Percentiles rank a stretch among this genome's conserved stretches.
Evolutionary conservation across 1,140 invertebrate species (phyloP).

Genomic region (Luehdorfia chinensis): DNA sequence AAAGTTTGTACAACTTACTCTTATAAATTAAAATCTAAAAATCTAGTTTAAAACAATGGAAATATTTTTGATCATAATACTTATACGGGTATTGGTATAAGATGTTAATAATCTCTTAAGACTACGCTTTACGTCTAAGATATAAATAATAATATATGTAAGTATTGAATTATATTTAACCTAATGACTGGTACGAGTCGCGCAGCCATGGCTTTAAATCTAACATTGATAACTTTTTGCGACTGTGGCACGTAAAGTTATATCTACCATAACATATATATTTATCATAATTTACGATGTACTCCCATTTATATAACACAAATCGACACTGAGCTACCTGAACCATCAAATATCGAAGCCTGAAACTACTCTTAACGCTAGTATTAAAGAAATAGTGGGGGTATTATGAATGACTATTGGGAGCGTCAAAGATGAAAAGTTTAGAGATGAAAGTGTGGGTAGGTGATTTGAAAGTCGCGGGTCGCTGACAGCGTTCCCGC

Average conservation of each 20-base stretch:
- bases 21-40: slow-evolving; percentile 53
- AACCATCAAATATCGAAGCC: slow-evolving; percentile 29
- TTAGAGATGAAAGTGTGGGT: slow-evolving; percentile 17
- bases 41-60: slow-evolving; percentile 70
- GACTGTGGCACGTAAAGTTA: slow-evolving; percentile 47
- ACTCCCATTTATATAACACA: slow-evolving; percentile 33
- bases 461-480: slow-evolving; percentile 20
- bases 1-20: slow-evolving; percentile 72
- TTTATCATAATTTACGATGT: slow-evolving; percentile 29
- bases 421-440: slow-evolving; percentile 8
- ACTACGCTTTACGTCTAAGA: slow-evolving; percentile 62
- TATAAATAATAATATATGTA: slow-evolving; percentile 47
- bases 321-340: slow-evolving; percentile 43
- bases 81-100: slow-evolving; percentile 71
- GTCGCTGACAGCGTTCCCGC: slow-evolving; percentile 20
- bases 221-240: slow-evolving; percentile 50
- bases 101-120: slow-evolving; percentile 69
- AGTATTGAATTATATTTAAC: slow-evolving; percentile 40
- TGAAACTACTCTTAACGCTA: slow-evolving; percentile 27
- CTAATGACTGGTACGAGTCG: slow-evolving; percentile 67
- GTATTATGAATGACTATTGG: slow-evolving; percentile 23
- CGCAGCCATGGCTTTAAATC: slow-evolving; percentile 57
- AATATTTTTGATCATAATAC: slow-evolving; percentile 72
- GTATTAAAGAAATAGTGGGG: slow-evolving; percentile 21
- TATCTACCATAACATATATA: background rate